Percentiles rank a stretch among this genome's conserved stretches.
These are phyloP conservation scores for Apocrypta bakeri DNA, from an alignment of 1,140 invertebrate species.

Conservation along the genomic window DNA sequence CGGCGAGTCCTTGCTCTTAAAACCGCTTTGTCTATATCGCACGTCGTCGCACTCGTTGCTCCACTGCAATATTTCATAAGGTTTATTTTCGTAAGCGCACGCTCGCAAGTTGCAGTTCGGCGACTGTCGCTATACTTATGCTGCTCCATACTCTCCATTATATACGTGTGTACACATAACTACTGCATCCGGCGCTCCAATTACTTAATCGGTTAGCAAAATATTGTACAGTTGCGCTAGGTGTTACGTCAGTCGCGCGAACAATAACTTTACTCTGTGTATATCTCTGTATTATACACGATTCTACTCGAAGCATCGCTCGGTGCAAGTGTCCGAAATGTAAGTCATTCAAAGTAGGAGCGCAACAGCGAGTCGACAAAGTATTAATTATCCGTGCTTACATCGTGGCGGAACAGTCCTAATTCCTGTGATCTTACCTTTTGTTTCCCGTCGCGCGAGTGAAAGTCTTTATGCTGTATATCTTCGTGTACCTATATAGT, in stretches of 20 bases:
- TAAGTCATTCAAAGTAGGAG: background rate
- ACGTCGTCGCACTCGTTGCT: background rate
- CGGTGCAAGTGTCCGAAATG: background rate
- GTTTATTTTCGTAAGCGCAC: conserved; percentile 11
- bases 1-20: conserved; percentile 27
- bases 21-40: conserved; percentile 22
- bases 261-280: background rate
- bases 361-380: conserved; percentile 10
- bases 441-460: conserved; percentile 8
- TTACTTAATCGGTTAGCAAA: conserved; percentile 35
- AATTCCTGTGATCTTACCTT: conserved; percentile 24
- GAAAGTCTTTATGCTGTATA: conserved; percentile 8
- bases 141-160: background rate
- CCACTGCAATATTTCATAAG: conserved; percentile 16
- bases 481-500: too few relatives aligned
- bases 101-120: background rate
- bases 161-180: background rate
- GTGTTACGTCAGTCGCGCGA: background rate
- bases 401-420: conserved; percentile 26
- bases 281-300: too few relatives aligned
- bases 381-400: conserved; percentile 39
- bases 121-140: background rate
- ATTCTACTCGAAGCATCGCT: too few relatives aligned
- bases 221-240: background rate
- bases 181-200: conserved; percentile 26